Evolutionary conservation across 2,113 vertebrate species (phyloP), one percentile per base, ranked within the genome.

Genomic region (Pseudopodoces humilis): DNA sequence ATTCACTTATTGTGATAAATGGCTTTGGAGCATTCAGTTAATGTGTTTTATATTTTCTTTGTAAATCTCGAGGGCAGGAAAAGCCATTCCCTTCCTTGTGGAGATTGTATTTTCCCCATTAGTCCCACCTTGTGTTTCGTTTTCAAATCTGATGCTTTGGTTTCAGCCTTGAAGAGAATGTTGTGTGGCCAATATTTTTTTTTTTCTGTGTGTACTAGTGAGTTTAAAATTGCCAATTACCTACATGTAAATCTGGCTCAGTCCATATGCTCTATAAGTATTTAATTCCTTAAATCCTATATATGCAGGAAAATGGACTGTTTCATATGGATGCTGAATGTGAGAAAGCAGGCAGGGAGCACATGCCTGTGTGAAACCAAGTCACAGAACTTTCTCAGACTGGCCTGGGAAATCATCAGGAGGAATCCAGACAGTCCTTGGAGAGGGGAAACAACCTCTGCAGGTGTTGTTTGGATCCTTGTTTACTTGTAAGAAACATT

Each of bases 141-240:
- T 88, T 71, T 72, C 25, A 52, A 30, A 91, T 39, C 14, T 27
- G 22, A 70, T 86, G 37, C 19, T 78, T 86, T 78, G 35, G 4
- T 77, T 77, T 65, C 30, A 50, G 55, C 28, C 49, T 20, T 37
- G 41, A 64, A 46, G 52, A 47, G 18, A 49, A 83, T 10, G 0
- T 25, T 59, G 19, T 56, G 13, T 79, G 21, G 35, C 44, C 33
- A 19, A 43, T 39, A 2, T 4, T 1, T 24, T 46, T 18, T 46
- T 18, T n/a, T 28, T 37, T 4, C 18, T 1, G 0, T 23, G 33
- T 41, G 11, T 83, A 15, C 6, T 30, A 10, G 11, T 44, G 64
- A 20, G 30, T 69, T 76, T 56, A 53, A 69, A 85, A 30, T 14
- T 79, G 27, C 27, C 22, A 33, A 2, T 67, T 75, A 63, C 24